Evolutionary conservation across 2,888 invertebrate species (phyloP), one percentile per base, ranked within the genome.

Genomic region (Drosophila picticornis): DNA sequence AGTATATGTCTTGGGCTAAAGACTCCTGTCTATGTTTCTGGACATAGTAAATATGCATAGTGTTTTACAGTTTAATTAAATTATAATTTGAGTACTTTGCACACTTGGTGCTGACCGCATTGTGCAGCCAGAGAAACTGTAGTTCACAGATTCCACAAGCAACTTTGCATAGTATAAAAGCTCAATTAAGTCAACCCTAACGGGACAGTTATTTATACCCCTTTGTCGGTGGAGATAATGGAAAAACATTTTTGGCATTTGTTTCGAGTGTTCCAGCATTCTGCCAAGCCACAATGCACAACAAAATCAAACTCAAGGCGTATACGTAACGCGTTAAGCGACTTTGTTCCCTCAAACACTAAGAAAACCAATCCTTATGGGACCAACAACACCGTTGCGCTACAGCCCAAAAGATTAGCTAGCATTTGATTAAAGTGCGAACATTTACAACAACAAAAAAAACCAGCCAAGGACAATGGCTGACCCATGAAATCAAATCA

Each of bases 361-460:
- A 76, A 65, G 69, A 66, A 75, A 83, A 80, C 69, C 83, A 80
- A 75, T 80, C 80, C 76, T 72, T 40, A 16, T 16, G 71, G 80
- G 31, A 59, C 36, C 56, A 76, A 59, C 59, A 57, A 55, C 46
- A 59, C 46, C 31, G 34, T 34, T 43, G n/a, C 32, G 31, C 66
- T 74, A 74, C 74, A 83, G 70, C 63, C 72, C 78, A 81, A 72
- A 75, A 90, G 85, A 90, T 90, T 90, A 90, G 91, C 82, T 63
- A 53, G 69, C 56, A 84, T 89, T 87, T 90, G 90, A 89, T 90
- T 89, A 85, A 85, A 85, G 85, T 90, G 85, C 90, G 80, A 89
- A 76, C 82, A 81, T 78, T 84, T 75, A 72, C 75, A 67, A 66
- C n/a, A n/a, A n/a, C n/a, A 50, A 70, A 65, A 31, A 48, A 56